Evolutionary conservation across 2,888 invertebrate species (phyloP).

Genomic region (Campopleginae sp.): DNA sequence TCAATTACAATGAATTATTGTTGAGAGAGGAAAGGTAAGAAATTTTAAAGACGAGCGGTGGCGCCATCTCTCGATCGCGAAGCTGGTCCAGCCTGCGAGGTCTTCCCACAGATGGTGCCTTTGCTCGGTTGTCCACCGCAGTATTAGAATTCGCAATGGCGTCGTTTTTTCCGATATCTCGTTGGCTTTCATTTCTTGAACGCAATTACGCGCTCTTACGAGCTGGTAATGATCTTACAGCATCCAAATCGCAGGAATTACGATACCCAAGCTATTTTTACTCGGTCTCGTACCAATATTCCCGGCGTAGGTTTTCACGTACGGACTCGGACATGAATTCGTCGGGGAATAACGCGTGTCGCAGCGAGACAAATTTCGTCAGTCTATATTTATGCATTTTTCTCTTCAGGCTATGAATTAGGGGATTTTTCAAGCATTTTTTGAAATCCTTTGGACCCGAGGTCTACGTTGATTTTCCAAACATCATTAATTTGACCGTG

Average conservation of each 20-base stretch:
- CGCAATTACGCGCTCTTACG: not conserved
- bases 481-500: not conserved
- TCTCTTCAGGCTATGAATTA: not conserved
- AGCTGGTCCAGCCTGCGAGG: not conserved
- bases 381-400: not conserved
- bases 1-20: not conserved
- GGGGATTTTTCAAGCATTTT: not conserved
- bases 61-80: slow-evolving; percentile 4
- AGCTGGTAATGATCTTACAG: slow-evolving; percentile 11
- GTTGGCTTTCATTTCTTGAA: not conserved
- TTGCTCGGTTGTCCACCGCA: not conserved
- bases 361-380: not conserved
- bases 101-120: not conserved
- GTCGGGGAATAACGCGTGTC: not conserved
- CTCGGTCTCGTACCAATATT: not conserved
- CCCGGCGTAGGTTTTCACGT: not conserved
- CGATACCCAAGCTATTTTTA: slow-evolving; percentile 3
- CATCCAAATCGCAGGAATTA: not conserved
- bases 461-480: not conserved
- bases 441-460: not conserved
- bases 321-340: not conserved
- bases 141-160: slow-evolving; percentile 34
- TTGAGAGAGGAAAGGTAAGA: not conserved
- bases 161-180: not conserved
- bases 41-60: not conserved